These are phyloP conservation scores for Datnioides undecimradiatus DNA, from an alignment of 2,113 vertebrate species.

Conservation along the genomic window DNA sequence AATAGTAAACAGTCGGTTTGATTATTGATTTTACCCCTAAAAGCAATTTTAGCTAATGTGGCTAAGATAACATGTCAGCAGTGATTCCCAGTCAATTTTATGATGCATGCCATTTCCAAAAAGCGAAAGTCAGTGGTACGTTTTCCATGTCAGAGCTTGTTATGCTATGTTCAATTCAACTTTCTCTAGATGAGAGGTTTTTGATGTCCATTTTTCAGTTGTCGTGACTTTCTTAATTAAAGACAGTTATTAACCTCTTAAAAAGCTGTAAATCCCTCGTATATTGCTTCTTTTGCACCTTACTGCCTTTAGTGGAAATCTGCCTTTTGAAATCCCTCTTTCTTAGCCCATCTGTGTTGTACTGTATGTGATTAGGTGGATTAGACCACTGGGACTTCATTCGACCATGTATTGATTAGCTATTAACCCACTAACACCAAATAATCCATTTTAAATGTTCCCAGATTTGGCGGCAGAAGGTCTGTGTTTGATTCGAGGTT, in stretches of 20 bases:
- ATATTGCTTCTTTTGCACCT: neutral
- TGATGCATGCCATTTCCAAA: constrained; percentile 34
- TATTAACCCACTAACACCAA: constrained; percentile 86
- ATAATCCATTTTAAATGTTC: constrained; percentile 89
- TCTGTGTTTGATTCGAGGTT: constrained; percentile 70
- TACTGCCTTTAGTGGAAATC: neutral
- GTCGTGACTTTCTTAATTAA: neutral
- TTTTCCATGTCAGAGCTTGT: constrained; percentile 43
- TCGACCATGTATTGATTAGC: constrained; percentile 88
- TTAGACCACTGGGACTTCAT: constrained; percentile 84
- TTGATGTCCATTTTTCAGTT: neutral
- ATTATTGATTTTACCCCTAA: constrained; percentile 66
- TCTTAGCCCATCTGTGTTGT: neutral
- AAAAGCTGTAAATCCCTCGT: neutral
- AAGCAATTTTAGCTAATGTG: constrained; percentile 50
- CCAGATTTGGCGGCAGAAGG: constrained; percentile 79
- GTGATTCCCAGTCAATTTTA: constrained; percentile 27
- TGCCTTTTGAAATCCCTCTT: neutral
- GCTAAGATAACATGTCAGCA: constrained; percentile 50
- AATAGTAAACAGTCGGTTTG: constrained; percentile 59
- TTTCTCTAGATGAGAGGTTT: neutral
- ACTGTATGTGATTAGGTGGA: constrained; percentile 64
- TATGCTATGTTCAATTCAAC: constrained; percentile 22
- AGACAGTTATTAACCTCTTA: neutral
- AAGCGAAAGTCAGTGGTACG: constrained; percentile 14